phyloP scores from a whole-genome alignment of 2,113 vertebrate genomes.

The Gracilinanus agilis region DNA sequence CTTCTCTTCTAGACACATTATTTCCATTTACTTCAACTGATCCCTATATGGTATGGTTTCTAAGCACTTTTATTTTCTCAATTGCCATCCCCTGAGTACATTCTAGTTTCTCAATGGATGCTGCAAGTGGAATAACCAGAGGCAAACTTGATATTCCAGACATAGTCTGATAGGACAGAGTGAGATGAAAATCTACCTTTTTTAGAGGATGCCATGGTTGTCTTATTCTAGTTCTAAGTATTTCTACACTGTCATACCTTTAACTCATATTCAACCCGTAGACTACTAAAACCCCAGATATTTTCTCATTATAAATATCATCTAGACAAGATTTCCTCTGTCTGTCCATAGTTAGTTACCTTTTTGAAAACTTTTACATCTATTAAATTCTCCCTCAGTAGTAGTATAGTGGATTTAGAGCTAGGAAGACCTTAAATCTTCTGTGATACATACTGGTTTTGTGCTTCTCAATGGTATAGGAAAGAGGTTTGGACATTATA shows the following conservation, averaged over 20 bases:
- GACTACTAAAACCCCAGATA: not conserved
- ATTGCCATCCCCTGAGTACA: not conserved
- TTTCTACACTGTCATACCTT: not conserved
- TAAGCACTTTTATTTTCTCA: not conserved
- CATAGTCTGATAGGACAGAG: not conserved
- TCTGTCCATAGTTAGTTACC: not conserved
- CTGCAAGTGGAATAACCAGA: not conserved
- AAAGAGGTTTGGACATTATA: not conserved
- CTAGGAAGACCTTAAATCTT: not conserved
- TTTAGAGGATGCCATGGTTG: not conserved
- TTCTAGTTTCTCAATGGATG: not conserved
- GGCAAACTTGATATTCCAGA: not conserved
- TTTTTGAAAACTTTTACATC: not conserved
- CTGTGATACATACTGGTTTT: not conserved
- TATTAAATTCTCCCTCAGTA: not conserved
- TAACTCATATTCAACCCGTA: not conserved
- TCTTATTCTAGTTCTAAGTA: not conserved
- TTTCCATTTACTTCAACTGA: not conserved
- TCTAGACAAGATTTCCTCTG: not conserved
- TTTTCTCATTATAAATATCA: not conserved
- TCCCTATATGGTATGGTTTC: not conserved
- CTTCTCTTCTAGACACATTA: not conserved
- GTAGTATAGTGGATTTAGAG: not conserved
- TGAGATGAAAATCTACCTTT: not conserved
- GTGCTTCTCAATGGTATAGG: not conserved